phyloP scores from a whole-genome alignment of 2,888 invertebrate species.

The Sussaba pulchella region DNA sequence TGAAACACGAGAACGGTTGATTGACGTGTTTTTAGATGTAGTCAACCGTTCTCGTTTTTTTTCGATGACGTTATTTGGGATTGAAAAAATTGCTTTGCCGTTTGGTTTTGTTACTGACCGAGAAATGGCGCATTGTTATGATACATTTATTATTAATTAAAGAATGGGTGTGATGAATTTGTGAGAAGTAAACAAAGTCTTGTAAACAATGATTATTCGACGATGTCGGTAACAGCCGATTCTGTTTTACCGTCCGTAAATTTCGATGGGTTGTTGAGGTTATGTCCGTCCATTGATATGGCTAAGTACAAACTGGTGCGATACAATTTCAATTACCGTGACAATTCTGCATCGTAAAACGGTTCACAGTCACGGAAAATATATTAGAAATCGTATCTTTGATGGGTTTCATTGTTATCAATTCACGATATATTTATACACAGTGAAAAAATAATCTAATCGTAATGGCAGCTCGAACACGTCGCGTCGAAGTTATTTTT shows the following conservation, averaged over 20 bases:
- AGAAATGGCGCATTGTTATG: too few species aligned
- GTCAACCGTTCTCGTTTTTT: too few species aligned
- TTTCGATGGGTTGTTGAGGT: conserved; percentile 34
- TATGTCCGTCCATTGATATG: conserved; percentile 25
- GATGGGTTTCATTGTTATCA: not conserved
- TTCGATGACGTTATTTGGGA: too few species aligned
- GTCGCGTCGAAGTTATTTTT: conserved; percentile 24
- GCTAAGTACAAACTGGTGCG: not conserved
- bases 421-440: not conserved
- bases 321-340: not conserved
- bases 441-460: conserved; percentile 17
- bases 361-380: not conserved
- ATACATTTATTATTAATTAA: too few species aligned
- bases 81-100: too few species aligned
- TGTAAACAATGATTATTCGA: too few species aligned
- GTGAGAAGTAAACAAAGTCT: too few species aligned
- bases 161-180: too few species aligned
- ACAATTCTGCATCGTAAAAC: conserved; percentile 1
- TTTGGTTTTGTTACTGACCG: too few species aligned
- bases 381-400: not conserved
- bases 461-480: conserved; percentile 44
- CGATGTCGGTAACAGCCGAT: not conserved
- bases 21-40: too few species aligned
- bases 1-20: too few species aligned
- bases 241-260: not conserved